phyloP scores from a whole-genome alignment of 1,140 invertebrate species.

The Lethocerus indicus region DNA sequence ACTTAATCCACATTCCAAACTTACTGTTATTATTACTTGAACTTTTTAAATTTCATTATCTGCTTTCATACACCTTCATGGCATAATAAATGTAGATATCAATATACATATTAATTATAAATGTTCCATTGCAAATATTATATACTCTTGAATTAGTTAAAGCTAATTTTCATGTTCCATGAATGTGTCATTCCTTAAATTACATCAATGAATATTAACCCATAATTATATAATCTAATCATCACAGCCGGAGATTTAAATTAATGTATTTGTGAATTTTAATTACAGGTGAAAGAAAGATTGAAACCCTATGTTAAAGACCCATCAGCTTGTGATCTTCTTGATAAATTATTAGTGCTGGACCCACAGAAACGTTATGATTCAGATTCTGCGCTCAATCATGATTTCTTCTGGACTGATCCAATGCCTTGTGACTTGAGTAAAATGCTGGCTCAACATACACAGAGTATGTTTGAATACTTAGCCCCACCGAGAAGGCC shows the following conservation, averaged over 20 bases:
- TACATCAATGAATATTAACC: no score
- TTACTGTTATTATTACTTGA: no score
- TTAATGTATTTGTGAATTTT: slow-evolving; percentile 7
- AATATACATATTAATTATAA: no score
- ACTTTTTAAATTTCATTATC: no score
- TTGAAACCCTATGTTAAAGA: slow-evolving; percentile 87
- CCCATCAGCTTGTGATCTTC: slow-evolving; percentile 75
- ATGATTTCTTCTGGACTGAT: slow-evolving; percentile 97
- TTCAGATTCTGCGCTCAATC: slow-evolving; percentile 85
- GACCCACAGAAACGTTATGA: slow-evolving; percentile 85
- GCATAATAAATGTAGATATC: no score
- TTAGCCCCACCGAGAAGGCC: slow-evolving; percentile 63
- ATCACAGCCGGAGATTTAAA: not conserved
- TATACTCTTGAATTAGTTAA: no score
- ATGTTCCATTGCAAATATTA: no score
- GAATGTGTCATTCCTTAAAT: no score
- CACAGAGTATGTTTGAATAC: slow-evolving; percentile 93
- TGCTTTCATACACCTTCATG: no score
- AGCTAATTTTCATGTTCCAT: no score
- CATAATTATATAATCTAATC: no score
- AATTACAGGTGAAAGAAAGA: slow-evolving; percentile 60
- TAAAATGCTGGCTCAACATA: slow-evolving; percentile 85
- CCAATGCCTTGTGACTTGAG: slow-evolving; percentile 85
- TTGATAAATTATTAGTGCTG: slow-evolving; percentile 82
- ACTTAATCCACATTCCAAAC: no score